Evolutionary conservation across 2,113 vertebrate genomes (phyloP).

Genomic region (Halcyon senegalensis): DNA sequence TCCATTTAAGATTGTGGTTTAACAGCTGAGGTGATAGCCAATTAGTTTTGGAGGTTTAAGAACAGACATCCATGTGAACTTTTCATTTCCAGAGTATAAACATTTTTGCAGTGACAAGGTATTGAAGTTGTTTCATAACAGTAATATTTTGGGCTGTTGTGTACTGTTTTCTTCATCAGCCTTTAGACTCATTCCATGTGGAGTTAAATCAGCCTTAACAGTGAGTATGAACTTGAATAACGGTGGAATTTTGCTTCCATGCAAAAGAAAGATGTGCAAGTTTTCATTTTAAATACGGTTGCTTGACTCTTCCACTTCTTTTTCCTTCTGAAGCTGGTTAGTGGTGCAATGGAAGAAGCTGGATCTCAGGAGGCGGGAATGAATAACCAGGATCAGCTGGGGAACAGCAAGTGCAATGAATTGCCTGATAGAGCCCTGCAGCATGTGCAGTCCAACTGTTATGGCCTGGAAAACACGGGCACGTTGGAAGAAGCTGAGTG

Average conservation of each 20-base stretch:
- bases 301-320: background rate
- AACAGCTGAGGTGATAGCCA: background rate
- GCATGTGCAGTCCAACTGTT: constrained; percentile 71
- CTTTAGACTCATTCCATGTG: background rate
- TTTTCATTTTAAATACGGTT: background rate
- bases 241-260: background rate
- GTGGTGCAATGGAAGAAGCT: constrained; percentile 80
- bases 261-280: background rate
- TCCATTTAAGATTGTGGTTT: background rate
- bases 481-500: constrained; percentile 41
- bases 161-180: background rate
- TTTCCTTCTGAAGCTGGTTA: constrained; percentile 63
- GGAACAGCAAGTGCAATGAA: constrained; percentile 66
- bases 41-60: background rate
- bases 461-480: constrained; percentile 13
- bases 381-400: constrained; percentile 72
- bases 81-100: background rate
- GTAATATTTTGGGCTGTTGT: background rate
- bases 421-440: constrained; percentile 66
- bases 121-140: background rate
- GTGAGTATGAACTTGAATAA: background rate
- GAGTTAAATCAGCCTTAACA: background rate
- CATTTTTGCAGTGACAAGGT: background rate
- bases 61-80: background rate
- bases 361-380: constrained; percentile 79